Evolutionary conservation across 2,113 vertebrate genomes (phyloP).

Genomic region (Pontoporia blainvillei): DNA sequence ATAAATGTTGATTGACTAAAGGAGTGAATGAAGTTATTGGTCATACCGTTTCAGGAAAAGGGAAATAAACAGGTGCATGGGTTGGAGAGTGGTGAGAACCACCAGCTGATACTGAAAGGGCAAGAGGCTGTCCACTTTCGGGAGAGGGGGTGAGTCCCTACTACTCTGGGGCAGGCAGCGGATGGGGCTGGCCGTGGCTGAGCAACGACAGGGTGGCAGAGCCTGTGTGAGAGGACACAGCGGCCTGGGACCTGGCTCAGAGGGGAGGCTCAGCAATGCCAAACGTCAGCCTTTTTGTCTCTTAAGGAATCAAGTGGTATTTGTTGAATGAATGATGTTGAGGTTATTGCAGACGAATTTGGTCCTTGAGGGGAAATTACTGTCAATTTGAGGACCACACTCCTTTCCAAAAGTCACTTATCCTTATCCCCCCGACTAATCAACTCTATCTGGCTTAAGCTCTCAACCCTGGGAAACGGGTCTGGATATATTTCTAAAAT

Average conservation of each 20-base stretch:
- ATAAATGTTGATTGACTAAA: not conserved
- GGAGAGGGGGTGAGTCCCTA: no score
- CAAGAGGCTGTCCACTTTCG: not conserved
- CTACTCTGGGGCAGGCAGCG: not conserved
- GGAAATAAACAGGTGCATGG: not conserved
- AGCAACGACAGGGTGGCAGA: not conserved
- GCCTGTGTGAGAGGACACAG: no score
- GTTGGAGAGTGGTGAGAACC: not conserved
- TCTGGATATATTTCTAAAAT: conserved; percentile 16
- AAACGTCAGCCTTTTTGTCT: not conserved
- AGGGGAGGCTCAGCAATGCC: not conserved
- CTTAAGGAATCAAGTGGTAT: not conserved
- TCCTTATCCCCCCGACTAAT: not conserved
- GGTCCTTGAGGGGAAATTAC: not conserved
- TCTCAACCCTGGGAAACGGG: not conserved
- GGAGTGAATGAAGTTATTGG: not conserved
- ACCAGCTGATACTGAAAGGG: not conserved
- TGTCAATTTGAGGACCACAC: not conserved
- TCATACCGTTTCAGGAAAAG: not conserved
- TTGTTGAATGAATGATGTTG: not conserved
- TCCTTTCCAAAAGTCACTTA: not conserved
- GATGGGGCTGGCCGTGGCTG: not conserved
- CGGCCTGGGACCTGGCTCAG: not conserved
- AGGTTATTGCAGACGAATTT: not conserved
- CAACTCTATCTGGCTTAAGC: not conserved